These are phyloP conservation scores for Hirtodrosophila duncani DNA, from an alignment of 2,888 invertebrate species.

Conservation along the genomic window DNA sequence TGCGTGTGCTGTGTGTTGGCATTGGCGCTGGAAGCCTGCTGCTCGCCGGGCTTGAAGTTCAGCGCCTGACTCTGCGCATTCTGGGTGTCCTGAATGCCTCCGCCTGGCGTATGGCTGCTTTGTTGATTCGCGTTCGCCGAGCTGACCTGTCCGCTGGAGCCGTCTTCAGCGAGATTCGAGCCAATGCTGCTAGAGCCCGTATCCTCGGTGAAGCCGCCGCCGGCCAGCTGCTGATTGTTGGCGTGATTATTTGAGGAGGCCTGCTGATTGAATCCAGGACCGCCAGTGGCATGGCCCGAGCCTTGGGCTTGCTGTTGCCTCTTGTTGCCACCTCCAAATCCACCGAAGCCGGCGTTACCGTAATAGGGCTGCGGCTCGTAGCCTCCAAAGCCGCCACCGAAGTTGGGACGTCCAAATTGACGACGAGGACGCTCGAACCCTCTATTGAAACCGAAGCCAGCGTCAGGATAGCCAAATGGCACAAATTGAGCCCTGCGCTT, in stretches of 20 bases:
- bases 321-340: conserved; percentile 10
- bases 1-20: conserved; percentile 66
- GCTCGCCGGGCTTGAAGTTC: conserved; percentile 64
- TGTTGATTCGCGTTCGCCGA: conserved; percentile 76
- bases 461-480: conserved; percentile 55
- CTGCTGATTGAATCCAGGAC: conserved; percentile 66
- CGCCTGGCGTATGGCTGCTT: conserved; percentile 39
- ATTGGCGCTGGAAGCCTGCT: conserved; percentile 74
- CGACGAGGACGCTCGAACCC: conserved; percentile 30
- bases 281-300: conserved; percentile 60
- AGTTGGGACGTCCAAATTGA: conserved; percentile 31
- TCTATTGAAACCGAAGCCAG: conserved; percentile 7
- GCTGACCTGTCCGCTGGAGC: conserved; percentile 73
- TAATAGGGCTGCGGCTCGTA: conserved; percentile 2
- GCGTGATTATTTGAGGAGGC: conserved; percentile 73
- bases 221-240: conserved; percentile 33
- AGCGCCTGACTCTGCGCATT: conserved; percentile 75
- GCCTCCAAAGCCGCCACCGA: conserved; percentile 13
- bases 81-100: conserved; percentile 53
- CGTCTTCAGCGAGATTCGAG: conserved; percentile 74
- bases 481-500: conserved; percentile 61
- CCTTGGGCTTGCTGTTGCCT: conserved; percentile 43
- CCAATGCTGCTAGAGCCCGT: conserved; percentile 75
- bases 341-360: conserved; percentile 7
- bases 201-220: conserved; percentile 48